Evolutionary conservation across 2,797 vertebrate species (phyloP).

Genomic region (Dryobates pubescens): DNA sequence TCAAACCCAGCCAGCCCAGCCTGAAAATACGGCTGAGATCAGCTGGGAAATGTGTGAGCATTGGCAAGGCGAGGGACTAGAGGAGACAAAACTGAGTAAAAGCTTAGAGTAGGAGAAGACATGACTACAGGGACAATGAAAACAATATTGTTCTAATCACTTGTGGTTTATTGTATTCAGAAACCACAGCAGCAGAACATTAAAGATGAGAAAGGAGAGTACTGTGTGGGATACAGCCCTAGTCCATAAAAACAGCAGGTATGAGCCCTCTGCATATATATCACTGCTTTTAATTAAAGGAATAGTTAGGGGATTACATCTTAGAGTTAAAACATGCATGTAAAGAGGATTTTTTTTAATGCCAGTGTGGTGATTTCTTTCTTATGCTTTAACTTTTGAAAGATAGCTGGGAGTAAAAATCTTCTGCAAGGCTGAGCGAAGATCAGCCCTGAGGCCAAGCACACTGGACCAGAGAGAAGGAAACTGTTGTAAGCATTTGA

Average conservation of each 20-base stretch:
- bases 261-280: not conserved
- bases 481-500: not conserved
- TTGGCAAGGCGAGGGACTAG: not conserved
- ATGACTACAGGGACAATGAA: not conserved
- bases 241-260: not conserved
- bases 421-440: not conserved
- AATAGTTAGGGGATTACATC: not conserved
- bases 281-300: not conserved
- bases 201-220: not conserved
- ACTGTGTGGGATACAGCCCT: not conserved
- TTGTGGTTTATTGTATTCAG: not conserved
- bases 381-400: not conserved
- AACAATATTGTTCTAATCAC: not conserved
- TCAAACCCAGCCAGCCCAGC: not conserved
- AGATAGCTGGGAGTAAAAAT: not conserved
- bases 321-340: not conserved
- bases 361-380: not conserved
- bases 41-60: not conserved
- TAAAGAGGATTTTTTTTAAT: rapidly evolving
- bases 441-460: not conserved
- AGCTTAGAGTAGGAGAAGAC: not conserved
- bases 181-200: not conserved
- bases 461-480: not conserved
- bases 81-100: not conserved
- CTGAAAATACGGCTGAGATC: not conserved